Base-by-base conservation (phyloP, 2,888 invertebrate genomes). In the Ornithoptera priamus region DNA sequence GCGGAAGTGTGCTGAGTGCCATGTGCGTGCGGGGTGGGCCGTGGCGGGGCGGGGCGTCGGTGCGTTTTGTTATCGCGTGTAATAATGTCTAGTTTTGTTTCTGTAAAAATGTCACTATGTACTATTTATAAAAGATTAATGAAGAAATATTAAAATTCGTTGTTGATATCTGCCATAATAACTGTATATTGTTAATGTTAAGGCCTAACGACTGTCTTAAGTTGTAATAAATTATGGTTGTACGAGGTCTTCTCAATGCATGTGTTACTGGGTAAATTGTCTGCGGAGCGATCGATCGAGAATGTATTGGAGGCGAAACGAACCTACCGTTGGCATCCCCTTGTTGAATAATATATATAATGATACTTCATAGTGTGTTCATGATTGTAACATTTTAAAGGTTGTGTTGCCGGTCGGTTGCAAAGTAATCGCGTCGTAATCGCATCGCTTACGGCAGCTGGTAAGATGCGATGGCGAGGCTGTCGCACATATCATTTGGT, bases 111-210 rank as follows among this genome's bases (percentile, higher is more conserved):
- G 86, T 85, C 89, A 81, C 85, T 88, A 86, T 30, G 3, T 85
- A 85, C 80, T 88, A 85, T 87, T 80, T 84, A 83, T 78, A 66
- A 67, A 82, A 80, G 78, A 81, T 85, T 30, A 60, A 50, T 24
- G 64, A 69, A 53, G 20, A 69, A 69, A 65, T 69, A 66, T 66
- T 85, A 87, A 89, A 39, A 89, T 87, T 87, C 84, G 87, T 90
- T 89, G 91, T 92, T 90, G 87, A 91, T 89, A 90, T 91, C 88
- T 92, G 92, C 92, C 92, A 92, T 92, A 92, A 90, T 91, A 88
- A 86, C 80, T 91, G 90, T 92, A 92, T 80, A 90, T 90, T 90
- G 81, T 88, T 87, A 85, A 84, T 85, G 80, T 83, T 92, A 89
- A 90, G 91, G 90, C 92, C 91, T 90, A 90, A 90, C 89, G 90